phyloP scores from a whole-genome alignment of 2,113 vertebrate species.

The Tetrax tetrax region DNA sequence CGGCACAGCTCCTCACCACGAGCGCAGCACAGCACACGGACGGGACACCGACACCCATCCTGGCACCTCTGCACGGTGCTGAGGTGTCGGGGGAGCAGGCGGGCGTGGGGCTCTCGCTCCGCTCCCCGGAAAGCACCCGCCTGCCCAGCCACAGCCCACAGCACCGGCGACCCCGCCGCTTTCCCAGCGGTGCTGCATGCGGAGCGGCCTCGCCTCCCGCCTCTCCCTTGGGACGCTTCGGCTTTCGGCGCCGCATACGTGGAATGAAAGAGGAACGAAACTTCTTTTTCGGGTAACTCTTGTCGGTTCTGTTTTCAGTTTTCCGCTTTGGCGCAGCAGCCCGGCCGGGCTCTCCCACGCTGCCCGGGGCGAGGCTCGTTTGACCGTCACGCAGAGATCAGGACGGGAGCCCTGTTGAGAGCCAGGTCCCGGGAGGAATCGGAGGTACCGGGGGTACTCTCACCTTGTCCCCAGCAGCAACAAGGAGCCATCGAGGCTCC shows the following conservation, averaged over 20 bases:
- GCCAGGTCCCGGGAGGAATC: neutral
- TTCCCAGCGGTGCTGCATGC: accelerated
- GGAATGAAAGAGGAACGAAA: neutral
- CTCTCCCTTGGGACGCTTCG: neutral
- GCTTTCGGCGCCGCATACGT: accelerated
- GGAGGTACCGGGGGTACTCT: neutral
- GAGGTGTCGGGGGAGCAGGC: neutral
- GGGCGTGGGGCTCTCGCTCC: neutral
- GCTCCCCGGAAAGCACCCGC: accelerated
- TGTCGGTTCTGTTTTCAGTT: accelerated
- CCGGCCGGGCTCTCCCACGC: accelerated
- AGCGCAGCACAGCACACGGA: accelerated
- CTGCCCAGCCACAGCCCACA: accelerated
- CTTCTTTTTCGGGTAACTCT: neutral
- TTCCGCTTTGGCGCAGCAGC: neutral
- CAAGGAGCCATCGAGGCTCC: accelerated
- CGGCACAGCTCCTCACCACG: neutral
- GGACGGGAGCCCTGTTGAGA: neutral
- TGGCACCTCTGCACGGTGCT: neutral
- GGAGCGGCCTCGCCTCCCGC: accelerated
- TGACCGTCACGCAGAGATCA: accelerated
- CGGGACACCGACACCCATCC: accelerated
- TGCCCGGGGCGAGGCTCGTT: accelerated
- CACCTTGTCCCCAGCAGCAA: neutral
- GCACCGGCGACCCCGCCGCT: accelerated